phyloP scores from a whole-genome alignment of 1,140 invertebrate species.

The Paracyclopina nana region DNA sequence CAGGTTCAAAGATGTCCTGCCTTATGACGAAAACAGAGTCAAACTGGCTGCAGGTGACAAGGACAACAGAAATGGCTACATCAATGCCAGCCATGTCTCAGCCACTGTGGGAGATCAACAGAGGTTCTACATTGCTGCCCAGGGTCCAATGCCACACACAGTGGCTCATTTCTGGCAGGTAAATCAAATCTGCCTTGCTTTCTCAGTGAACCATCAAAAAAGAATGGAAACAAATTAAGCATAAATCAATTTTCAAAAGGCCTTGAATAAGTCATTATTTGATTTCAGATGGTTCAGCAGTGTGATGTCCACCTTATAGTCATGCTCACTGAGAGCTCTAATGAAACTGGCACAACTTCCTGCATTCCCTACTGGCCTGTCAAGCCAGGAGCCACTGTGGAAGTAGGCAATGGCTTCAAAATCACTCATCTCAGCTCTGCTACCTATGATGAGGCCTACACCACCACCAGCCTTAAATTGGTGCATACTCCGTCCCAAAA shows the following conservation, averaged over 20 bases:
- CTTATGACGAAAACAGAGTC: conserved; percentile 70
- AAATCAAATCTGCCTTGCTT: no score
- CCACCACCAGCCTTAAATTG: conserved; percentile 27
- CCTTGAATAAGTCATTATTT: no score
- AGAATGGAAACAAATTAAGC: no score
- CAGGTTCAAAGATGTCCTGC: conserved; percentile 48
- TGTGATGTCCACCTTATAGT: conserved; percentile 53
- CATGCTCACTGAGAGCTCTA: conserved; percentile 39
- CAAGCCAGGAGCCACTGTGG: conserved; percentile 19
- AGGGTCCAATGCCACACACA: conserved; percentile 43
- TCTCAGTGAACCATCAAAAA: no score
- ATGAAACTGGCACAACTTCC: conserved; percentile 23
- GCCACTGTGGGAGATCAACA: conserved; percentile 48
- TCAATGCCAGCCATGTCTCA: conserved; percentile 70
- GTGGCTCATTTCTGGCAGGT: conserved; percentile 53
- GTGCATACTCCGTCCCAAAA: conserved; percentile 23
- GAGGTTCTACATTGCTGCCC: conserved; percentile 61
- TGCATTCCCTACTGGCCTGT: conserved; percentile 22
- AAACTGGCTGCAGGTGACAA: conserved; percentile 45
- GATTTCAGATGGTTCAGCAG: conserved; percentile 69
- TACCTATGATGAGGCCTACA: conserved; percentile 25
- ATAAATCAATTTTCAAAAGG: no score
- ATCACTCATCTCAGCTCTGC: conserved; percentile 27
- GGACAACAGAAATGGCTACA: conserved; percentile 61
- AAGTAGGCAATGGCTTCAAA: conserved; percentile 22